Percentiles rank a stretch among this genome's conserved stretches.
These are phyloP conservation scores for Ia io DNA, from an alignment of 2,113 vertebrate genomes.

Conservation along the genomic window DNA sequence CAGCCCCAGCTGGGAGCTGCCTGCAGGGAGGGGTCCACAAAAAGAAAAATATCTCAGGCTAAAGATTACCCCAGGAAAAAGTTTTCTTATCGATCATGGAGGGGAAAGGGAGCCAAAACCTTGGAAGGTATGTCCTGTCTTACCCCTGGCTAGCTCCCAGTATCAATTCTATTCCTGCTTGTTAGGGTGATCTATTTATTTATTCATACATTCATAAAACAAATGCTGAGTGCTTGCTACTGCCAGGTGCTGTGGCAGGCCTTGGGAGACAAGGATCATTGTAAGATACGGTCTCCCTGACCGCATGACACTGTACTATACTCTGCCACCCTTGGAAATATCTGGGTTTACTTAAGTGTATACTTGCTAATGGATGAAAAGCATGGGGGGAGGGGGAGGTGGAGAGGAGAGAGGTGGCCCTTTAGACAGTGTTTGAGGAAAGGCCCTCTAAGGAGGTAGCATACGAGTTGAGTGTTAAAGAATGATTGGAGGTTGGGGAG, in stretches of 20 bases:
- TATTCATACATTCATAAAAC: not conserved
- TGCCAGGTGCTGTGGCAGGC: not conserved
- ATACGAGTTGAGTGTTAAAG: not conserved
- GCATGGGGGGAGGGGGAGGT: not conserved
- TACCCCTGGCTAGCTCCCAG: not conserved
- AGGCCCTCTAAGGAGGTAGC: not conserved
- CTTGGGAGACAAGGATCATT: accelerated
- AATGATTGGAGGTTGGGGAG: not conserved
- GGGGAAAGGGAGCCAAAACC: not conserved
- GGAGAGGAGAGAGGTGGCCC: not conserved
- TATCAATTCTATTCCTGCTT: not conserved
- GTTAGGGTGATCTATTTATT: not conserved
- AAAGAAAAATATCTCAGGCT: not conserved
- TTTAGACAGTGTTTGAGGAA: not conserved
- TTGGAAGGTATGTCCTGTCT: not conserved
- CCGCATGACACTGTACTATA: not conserved
- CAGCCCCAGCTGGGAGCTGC: slow-evolving; percentile 44
- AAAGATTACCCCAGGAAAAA: not conserved
- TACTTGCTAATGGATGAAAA: not conserved
- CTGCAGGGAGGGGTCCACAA: slow-evolving; percentile 64
- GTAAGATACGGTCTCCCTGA: not conserved
- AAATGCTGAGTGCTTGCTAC: not conserved
- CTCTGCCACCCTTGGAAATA: not conserved
- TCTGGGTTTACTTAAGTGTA: not conserved
- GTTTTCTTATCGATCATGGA: not conserved